Evolutionary conservation across 2,888 invertebrate genomes (phyloP).

Genomic region (Lochmaea capreae): DNA sequence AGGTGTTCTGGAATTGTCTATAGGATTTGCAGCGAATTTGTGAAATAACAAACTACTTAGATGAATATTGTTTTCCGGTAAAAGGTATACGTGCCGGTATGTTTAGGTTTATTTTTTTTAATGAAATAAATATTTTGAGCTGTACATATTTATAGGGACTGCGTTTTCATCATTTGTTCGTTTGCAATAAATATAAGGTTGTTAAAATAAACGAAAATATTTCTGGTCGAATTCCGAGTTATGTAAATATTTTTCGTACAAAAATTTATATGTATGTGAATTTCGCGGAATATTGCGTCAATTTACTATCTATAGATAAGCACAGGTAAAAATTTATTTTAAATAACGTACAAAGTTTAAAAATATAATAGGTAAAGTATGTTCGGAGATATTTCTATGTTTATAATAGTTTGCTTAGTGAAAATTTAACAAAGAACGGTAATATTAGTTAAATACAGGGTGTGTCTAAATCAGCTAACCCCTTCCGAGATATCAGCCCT

Average conservation of each 20-base stretch:
- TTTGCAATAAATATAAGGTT: constrained; percentile 5
- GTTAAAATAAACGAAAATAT: constrained; percentile 12
- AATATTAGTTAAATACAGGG: too few species aligned
- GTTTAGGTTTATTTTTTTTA: background rate
- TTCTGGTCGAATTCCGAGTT: constrained; percentile 1
- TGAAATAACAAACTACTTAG: too few species aligned
- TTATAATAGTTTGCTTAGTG: too few species aligned
- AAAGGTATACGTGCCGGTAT: background rate
- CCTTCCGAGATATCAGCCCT: too few species aligned
- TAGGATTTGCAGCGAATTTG: too few species aligned
- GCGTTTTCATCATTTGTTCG: background rate
- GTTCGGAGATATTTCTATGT: too few species aligned
- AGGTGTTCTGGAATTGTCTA: too few species aligned
- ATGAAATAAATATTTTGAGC: background rate
- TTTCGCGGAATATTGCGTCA: constrained; percentile 4
- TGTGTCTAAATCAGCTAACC: too few species aligned
- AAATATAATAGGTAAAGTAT: background rate
- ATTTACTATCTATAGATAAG: constrained; percentile 1
- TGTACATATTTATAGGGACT: background rate
- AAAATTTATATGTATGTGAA: background rate
- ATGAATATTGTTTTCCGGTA: background rate
- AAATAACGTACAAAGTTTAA: background rate
- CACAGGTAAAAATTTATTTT: constrained; percentile 5
- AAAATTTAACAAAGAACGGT: too few species aligned
- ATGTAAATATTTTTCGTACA: constrained; percentile 9